phyloP scores from a whole-genome alignment of 2,888 invertebrate species.

The Bombylius discolor region DNA sequence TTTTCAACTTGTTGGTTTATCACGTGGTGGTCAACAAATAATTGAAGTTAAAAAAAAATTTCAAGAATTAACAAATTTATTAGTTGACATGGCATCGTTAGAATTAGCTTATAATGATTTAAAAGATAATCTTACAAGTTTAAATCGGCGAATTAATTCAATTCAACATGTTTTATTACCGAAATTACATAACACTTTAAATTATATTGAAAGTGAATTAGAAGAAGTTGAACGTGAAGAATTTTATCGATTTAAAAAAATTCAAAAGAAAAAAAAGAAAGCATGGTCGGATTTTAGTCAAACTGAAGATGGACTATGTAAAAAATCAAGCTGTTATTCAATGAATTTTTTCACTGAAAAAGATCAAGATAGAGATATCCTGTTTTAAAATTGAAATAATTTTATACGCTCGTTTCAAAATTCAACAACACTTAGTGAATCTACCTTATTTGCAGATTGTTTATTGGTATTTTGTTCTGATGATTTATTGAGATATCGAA shows the following conservation, averaged over 20 bases:
- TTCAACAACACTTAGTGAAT: too few relatives aligned
- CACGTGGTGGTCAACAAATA: conserved; percentile 8
- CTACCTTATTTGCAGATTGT: not conserved
- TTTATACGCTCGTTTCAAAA: too few relatives aligned
- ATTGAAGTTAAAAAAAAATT: conserved; percentile 1
- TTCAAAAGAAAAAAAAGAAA: not conserved
- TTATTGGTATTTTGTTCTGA: too few relatives aligned
- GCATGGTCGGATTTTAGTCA: too few relatives aligned
- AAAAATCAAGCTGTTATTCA: too few relatives aligned
- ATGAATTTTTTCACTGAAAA: too few relatives aligned
- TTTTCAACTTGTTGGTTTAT: conserved; percentile 1
- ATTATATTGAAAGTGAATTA: conserved; percentile 6
- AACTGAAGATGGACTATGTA: too few relatives aligned
- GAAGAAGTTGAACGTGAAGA: conserved; percentile 10
- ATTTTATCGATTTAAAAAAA: conserved; percentile 7
- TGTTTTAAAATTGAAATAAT: not conserved
- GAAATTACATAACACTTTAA: conserved; percentile 1
- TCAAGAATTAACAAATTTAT: not conserved
- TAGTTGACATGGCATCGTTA: conserved; percentile 4
- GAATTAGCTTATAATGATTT: conserved; percentile 1
- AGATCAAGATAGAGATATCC: not conserved
- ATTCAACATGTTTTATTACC: conserved; percentile 10
- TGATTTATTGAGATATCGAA: too few relatives aligned
- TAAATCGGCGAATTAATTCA: conserved; percentile 5
- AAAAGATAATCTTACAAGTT: not conserved